phyloP scores from a whole-genome alignment of 2,888 invertebrate species.

The Tinea trinotella region DNA sequence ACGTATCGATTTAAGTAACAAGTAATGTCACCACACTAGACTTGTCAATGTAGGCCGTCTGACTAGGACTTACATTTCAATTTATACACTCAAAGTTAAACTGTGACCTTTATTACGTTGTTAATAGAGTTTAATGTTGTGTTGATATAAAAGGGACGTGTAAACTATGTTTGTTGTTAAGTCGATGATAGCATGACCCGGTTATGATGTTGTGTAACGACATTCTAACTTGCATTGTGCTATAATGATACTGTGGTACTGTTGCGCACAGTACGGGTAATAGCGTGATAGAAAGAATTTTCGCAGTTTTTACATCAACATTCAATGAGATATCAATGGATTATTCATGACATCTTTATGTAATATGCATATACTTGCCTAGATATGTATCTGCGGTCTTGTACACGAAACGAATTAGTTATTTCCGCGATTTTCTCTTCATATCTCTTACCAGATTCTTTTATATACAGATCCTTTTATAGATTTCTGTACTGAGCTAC shows the following conservation, averaged over 20 bases:
- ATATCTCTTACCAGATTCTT: too few relatives aligned
- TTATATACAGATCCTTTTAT: too few relatives aligned
- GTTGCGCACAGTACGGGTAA: background rate
- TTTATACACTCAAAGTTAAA: background rate
- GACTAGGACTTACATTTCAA: background rate
- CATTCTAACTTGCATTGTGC: slow-evolving; percentile 12
- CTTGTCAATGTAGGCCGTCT: slow-evolving; percentile 7
- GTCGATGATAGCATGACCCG: slow-evolving; percentile 13
- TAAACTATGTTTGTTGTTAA: background rate
- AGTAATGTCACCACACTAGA: slow-evolving; percentile 1
- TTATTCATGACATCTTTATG: too few relatives aligned
- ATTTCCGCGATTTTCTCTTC: too few relatives aligned
- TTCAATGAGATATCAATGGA: too few relatives aligned
- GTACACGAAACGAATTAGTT: too few relatives aligned
- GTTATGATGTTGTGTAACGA: slow-evolving; percentile 13
- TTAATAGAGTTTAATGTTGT: background rate
- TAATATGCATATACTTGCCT: too few relatives aligned
- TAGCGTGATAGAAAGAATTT: background rate
- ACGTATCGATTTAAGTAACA: background rate
- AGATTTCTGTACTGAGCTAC: too few relatives aligned
- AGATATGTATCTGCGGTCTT: too few relatives aligned
- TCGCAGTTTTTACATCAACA: too few relatives aligned
- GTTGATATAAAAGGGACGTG: background rate
- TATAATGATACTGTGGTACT: background rate
- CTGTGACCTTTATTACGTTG: background rate